Conservation (phyloP, 23 tunicate genomes). For the Botrylloides violaceus region DNA sequence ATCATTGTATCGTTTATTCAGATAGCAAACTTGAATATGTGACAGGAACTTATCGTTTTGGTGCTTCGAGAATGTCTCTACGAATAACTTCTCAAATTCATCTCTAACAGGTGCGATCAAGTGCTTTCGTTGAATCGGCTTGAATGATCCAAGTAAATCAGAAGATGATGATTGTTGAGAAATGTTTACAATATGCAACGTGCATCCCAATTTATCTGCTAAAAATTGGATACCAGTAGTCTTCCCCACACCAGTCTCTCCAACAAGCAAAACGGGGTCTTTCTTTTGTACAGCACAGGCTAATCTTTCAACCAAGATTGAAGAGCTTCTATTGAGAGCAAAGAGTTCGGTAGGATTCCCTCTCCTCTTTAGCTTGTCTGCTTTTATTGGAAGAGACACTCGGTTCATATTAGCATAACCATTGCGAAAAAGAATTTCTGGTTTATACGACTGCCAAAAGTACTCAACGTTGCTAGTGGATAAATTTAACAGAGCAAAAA, state of each 20-base stretch:
- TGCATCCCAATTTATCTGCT: conserved; percentile 75
- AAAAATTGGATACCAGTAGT: conserved; percentile 81
- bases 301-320: conserved; percentile 58
- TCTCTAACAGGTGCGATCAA: conserved; percentile 63
- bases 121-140: conserved; percentile 69
- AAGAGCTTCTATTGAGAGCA: conserved; percentile 63
- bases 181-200: conserved; percentile 88
- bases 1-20: conserved; percentile 51
- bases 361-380: background rate
- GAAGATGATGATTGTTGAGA: conserved; percentile 87
- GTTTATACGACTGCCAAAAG: conserved; percentile 58
- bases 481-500: conserved; percentile 5
- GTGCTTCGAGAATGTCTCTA: conserved; percentile 38
- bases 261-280: conserved; percentile 86
- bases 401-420: conserved; percentile 29
- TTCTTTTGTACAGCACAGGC: conserved; percentile 46
- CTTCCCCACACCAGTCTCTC: conserved; percentile 97
- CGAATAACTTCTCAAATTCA: conserved; percentile 49
- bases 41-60: conserved; percentile 60
- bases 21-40: conserved; percentile 64
- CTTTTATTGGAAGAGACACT: conserved; percentile 9
- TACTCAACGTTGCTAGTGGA: conserved; percentile 43
- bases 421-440: conserved; percentile 23
- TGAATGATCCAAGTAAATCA: conserved; percentile 79
- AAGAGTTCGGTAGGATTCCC: conserved; percentile 32